A percentile compares a stretch with the other conserved stretches of the same genome.
phyloP scores from a whole-genome alignment of 92 coral and sea anemone genomes.

The Anthopleura xanthogrammica region DNA sequence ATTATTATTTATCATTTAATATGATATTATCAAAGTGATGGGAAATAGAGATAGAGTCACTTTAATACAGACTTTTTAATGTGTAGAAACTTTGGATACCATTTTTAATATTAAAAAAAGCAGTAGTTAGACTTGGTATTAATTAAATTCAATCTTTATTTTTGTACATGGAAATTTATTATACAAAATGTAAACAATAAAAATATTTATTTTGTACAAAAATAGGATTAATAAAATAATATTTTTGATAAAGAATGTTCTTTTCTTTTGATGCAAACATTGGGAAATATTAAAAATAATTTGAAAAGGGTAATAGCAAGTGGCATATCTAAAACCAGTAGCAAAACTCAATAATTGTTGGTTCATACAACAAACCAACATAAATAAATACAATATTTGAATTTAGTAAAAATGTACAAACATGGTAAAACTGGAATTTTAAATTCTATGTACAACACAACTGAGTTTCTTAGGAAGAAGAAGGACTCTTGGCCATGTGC shows the following conservation, averaged over 20 bases:
- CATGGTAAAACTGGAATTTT: neutral
- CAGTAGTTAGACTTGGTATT: neutral
- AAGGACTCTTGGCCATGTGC: neutral
- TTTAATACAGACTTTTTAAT: too few relatives aligned
- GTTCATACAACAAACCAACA: neutral
- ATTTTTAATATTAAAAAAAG: too few relatives aligned
- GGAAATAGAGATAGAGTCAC: too few relatives aligned
- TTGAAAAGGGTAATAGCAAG: neutral
- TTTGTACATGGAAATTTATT: neutral
- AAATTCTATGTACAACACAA: neutral
- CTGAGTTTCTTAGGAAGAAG: neutral
- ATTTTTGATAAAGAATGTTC: neutral
- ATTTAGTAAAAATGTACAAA: neutral
- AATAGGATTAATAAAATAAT: constrained; percentile 16
- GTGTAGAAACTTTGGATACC: too few relatives aligned
- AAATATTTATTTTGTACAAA: constrained; percentile 11
- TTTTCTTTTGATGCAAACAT: neutral
- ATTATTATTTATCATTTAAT: too few relatives aligned
- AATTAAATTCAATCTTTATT: neutral
- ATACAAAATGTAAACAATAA: constrained; percentile 1
- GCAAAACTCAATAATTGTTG: neutral
- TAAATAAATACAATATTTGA: neutral
- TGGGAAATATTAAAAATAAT: neutral
- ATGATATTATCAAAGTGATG: too few relatives aligned
- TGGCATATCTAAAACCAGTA: neutral